Evolutionary conservation across 2,888 invertebrate genomes (phyloP).

Genomic region (Noctua comes): DNA sequence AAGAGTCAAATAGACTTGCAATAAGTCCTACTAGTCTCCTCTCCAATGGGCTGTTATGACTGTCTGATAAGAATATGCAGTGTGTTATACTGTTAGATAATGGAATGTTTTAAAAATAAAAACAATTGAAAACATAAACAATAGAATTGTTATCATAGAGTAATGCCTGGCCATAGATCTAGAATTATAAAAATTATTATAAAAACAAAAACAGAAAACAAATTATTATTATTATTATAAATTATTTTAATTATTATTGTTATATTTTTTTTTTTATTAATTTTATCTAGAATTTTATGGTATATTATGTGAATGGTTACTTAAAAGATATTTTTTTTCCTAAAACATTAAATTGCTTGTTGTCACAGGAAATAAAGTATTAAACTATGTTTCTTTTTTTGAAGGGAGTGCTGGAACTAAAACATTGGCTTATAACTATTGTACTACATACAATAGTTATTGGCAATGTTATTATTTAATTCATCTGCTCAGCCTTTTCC

Average conservation of each 20-base stretch:
- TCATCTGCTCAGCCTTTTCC: too few species aligned
- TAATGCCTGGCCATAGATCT: background rate
- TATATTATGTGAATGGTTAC: background rate
- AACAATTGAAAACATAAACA: slow-evolving; percentile 14
- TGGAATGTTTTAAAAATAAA: background rate
- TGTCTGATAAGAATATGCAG: slow-evolving; percentile 8
- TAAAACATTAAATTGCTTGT: background rate
- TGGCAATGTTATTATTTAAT: background rate
- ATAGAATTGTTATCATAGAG: slow-evolving; percentile 14
- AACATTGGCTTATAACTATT: background rate
- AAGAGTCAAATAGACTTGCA: background rate
- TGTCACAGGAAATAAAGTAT: background rate
- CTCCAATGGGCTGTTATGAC: background rate
- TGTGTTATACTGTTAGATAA: background rate
- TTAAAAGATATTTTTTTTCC: background rate
- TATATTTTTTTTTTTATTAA: too few species aligned
- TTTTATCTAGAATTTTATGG: slow-evolving; percentile 1
- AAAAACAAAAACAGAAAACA: too few species aligned
- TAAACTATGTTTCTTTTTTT: background rate
- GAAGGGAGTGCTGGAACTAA: background rate
- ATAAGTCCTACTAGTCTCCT: background rate
- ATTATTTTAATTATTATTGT: too few species aligned
- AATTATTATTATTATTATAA: too few species aligned
- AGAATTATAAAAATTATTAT: too few species aligned
- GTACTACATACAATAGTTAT: background rate